These are phyloP conservation scores for Agrochola litura DNA, from an alignment of 2,888 invertebrate genomes.

Conservation along the genomic window DNA sequence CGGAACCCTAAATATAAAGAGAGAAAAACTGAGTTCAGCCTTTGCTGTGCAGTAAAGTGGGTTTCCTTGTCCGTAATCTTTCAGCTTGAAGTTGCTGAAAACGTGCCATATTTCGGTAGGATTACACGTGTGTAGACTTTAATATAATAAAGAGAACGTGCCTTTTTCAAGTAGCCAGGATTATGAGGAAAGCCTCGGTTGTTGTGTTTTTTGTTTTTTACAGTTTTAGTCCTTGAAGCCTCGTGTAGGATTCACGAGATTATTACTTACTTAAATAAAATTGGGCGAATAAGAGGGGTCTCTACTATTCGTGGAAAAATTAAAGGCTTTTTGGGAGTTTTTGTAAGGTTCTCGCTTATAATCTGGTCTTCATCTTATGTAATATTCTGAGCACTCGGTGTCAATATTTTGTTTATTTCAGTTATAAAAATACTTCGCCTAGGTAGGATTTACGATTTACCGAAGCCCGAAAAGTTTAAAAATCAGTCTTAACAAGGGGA, in stretches of 20 bases:
- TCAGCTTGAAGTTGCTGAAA: conserved; percentile 36
- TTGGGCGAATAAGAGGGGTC: not conserved
- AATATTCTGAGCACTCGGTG: too few relatives aligned
- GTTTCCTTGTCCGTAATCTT: conserved; percentile 64
- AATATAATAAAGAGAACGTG: conserved; percentile 55
- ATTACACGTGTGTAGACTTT: conserved; percentile 52
- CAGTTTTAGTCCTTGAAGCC: not conserved
- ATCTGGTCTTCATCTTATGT: not conserved
- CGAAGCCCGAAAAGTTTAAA: too few relatives aligned
- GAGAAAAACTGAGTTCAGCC: conserved; percentile 17
- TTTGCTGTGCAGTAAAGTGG: conserved; percentile 55
- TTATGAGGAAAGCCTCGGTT: conserved; percentile 25
- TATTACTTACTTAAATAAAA: conserved; percentile 22
- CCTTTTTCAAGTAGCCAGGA: conserved; percentile 41
- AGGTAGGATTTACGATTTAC: too few relatives aligned
- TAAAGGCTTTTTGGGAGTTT: not conserved
- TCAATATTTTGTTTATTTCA: too few relatives aligned
- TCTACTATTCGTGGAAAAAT: not conserved
- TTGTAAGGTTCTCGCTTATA: not conserved
- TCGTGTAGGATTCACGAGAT: conserved; percentile 30
- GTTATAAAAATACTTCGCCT: too few relatives aligned
- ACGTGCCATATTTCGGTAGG: conserved; percentile 54
- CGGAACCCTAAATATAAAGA: too few relatives aligned
- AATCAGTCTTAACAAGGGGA: too few relatives aligned
- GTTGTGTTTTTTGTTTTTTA: conserved; percentile 21